phyloP scores from a whole-genome alignment of 1,140 invertebrate species.

The Bacillus rossius region DNA sequence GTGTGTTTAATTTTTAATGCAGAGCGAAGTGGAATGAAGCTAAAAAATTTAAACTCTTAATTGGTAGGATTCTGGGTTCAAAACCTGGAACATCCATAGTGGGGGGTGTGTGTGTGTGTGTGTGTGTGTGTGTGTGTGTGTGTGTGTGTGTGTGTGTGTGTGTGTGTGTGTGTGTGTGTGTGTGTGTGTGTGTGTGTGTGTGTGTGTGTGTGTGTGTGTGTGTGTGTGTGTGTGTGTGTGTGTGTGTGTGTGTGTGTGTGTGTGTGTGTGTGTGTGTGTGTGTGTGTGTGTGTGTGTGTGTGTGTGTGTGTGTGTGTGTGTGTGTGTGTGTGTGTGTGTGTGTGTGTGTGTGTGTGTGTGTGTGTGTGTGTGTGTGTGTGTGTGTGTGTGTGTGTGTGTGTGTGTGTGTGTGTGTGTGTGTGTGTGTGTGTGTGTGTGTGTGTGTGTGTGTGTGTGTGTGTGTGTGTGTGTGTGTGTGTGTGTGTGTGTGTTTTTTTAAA shows the following conservation, averaged over 20 bases:
- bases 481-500: neutral
- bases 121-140: neutral
- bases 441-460: neutral
- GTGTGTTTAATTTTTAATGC: no score
- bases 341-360: neutral
- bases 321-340: neutral
- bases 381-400: neutral
- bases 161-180: neutral
- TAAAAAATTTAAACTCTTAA: no score
- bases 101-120: neutral
- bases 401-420: neutral
- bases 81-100: no score
- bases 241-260: neutral
- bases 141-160: neutral
- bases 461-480: neutral
- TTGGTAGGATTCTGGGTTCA: no score
- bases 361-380: neutral
- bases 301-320: neutral
- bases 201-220: neutral
- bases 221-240: neutral
- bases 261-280: neutral
- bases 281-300: neutral
- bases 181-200: neutral
- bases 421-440: neutral
- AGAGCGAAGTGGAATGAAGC: no score